phyloP scores from a whole-genome alignment of 1,140 invertebrate genomes.

The Drosophila teissieri region DNA sequence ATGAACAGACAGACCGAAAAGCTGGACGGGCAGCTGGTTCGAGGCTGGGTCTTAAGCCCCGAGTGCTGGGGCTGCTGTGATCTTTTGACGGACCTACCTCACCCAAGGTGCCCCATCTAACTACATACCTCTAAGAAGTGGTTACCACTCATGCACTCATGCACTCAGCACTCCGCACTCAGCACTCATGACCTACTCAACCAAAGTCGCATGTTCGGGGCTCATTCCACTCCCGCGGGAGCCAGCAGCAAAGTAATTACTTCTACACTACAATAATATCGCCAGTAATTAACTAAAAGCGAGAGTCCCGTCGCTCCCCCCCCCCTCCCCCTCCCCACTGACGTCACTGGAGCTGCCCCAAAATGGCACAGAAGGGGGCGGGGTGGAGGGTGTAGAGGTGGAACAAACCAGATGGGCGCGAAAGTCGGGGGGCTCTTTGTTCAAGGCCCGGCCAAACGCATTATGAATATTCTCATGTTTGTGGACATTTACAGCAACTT shows the following conservation, averaged over 20 bases:
- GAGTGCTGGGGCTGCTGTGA: too few species aligned
- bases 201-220: slow-evolving; percentile 44
- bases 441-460: slow-evolving; percentile 29
- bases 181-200: slow-evolving; percentile 43
- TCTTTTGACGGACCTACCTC: slow-evolving; percentile 4
- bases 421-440: slow-evolving; percentile 1
- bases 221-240: slow-evolving; percentile 28
- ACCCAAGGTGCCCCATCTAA: slow-evolving; percentile 2
- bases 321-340: slow-evolving; percentile 13
- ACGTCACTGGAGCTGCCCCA: slow-evolving; percentile 28
- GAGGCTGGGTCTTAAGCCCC: slow-evolving; percentile 2
- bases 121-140: slow-evolving; percentile 30
- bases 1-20: slow-evolving; percentile 13
- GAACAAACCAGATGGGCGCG: neutral
- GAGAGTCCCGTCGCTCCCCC: neutral
- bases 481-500: slow-evolving; percentile 80
- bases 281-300: slow-evolving; percentile 55
- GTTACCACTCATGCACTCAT: slow-evolving; percentile 14
- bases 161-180: neutral
- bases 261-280: slow-evolving; percentile 53
- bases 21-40: neutral
- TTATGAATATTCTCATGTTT: slow-evolving; percentile 75
- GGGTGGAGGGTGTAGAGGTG: neutral
- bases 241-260: slow-evolving; percentile 60
- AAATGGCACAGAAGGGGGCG: too few species aligned